These are phyloP conservation scores for Lamellibrachia luymesi DNA, from an alignment of 1,140 invertebrate genomes.

Conservation along the genomic window DNA sequence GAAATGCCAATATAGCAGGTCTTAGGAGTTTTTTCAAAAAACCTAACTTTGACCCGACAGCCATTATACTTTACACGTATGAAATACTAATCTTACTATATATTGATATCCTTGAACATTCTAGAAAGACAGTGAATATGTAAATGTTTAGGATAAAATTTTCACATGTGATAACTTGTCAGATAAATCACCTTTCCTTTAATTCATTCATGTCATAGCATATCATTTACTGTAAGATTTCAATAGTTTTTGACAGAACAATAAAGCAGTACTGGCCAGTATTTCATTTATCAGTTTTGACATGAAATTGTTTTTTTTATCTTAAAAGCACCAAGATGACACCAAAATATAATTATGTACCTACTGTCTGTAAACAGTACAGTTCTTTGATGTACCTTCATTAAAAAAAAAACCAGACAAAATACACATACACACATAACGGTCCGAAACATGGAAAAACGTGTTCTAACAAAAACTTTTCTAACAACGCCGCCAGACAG, in stretches of 20 bases:
- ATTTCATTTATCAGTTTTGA: background rate
- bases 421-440: background rate
- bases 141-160: background rate
- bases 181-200: too few species aligned
- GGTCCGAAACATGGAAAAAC: background rate
- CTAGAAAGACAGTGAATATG: background rate
- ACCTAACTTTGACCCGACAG: too few species aligned
- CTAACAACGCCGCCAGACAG: background rate
- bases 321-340: background rate
- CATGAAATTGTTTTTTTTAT: background rate
- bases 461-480: background rate
- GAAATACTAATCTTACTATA: background rate
- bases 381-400: background rate
- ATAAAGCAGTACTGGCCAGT: background rate
- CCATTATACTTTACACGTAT: too few species aligned
- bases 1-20: too few species aligned
- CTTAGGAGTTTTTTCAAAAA: too few species aligned
- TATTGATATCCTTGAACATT: background rate
- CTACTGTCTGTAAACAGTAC: background rate
- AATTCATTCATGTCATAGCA: background rate
- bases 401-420: background rate
- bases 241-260: background rate
- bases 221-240: background rate
- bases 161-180: too few species aligned
- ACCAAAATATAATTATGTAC: background rate